Percentiles rank a stretch among this genome's conserved stretches.
phyloP scores from a whole-genome alignment of 2,888 invertebrate species.

The Asteroscopus sphinx region DNA sequence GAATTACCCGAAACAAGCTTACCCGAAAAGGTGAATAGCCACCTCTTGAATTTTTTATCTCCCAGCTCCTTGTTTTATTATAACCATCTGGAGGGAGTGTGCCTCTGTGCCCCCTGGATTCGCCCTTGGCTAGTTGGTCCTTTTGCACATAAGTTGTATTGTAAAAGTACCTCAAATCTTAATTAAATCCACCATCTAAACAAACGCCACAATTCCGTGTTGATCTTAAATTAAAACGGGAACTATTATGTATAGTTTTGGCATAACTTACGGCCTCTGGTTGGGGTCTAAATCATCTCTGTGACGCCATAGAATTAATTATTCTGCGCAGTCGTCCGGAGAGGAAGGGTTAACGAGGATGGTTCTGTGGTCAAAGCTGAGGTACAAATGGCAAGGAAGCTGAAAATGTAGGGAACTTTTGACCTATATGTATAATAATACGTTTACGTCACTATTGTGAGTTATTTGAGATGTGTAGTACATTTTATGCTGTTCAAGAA shows the following conservation, averaged over 20 bases:
- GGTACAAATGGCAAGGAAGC: conserved; percentile 24
- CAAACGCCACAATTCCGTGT: conserved; percentile 38
- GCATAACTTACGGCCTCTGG: conserved; percentile 44
- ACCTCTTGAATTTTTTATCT: too few species aligned
- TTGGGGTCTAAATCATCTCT: conserved; percentile 47
- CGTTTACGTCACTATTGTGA: conserved; percentile 3
- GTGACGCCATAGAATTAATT: conserved; percentile 52
- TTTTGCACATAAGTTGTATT: background rate
- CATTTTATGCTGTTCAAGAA: background rate
- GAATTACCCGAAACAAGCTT: too few species aligned
- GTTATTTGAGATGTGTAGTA: background rate
- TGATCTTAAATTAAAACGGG: conserved; percentile 56
- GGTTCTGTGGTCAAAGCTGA: conserved; percentile 41
- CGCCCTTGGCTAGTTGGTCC: background rate
- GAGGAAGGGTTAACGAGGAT: conserved; percentile 45
- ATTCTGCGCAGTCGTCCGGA: conserved; percentile 45
- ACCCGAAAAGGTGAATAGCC: too few species aligned
- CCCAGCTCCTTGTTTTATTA: too few species aligned
- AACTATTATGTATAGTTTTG: conserved; percentile 49
- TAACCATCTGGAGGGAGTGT: too few species aligned
- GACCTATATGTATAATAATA: background rate
- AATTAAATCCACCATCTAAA: conserved; percentile 42
- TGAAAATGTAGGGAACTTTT: conserved; percentile 16
- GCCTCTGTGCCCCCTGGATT: too few species aligned
- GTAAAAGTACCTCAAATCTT: conserved; percentile 24